Percentiles rank a stretch among this genome's conserved stretches.
Conservation (phyloP, 2,113 vertebrate species). For the Oreocharis arfaki region DNA sequence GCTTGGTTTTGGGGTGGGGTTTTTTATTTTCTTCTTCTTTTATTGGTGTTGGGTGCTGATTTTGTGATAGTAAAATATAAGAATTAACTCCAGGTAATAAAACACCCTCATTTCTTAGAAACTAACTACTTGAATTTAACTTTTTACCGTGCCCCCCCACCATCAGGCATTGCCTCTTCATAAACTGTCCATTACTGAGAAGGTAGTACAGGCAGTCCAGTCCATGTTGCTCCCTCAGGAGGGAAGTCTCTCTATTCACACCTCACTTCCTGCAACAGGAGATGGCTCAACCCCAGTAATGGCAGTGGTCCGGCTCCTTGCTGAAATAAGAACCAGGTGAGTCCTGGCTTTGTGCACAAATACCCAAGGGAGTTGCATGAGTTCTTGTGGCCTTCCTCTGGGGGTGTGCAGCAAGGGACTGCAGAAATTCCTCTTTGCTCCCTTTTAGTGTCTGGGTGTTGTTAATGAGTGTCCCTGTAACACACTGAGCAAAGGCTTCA, state of each 20-base stretch:
- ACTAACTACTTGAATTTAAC: conserved; percentile 77
- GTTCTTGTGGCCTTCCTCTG: background rate
- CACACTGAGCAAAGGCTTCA: background rate
- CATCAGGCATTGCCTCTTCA: conserved; percentile 93
- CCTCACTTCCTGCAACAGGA: conserved; percentile 94
- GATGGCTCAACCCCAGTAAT: conserved; percentile 96
- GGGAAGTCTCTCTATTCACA: conserved; percentile 98
- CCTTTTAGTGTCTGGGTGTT: background rate
- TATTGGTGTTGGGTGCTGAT: conserved; percentile 1
- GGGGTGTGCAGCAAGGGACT: background rate
- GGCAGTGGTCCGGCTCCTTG: conserved; percentile 94
- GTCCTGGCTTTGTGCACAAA: background rate
- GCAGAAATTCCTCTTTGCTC: background rate
- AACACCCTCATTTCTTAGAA: conserved; percentile 71
- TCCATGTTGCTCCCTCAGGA: conserved; percentile 99
- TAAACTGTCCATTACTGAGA: conserved; percentile 98
- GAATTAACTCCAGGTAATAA: conserved; percentile 71
- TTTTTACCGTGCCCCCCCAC: conserved; percentile 69
- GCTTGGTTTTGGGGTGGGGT: background rate
- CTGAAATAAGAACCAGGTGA: conserved; percentile 97
- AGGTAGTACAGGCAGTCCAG: conserved; percentile 98
- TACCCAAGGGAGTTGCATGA: background rate
- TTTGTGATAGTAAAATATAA: conserved; percentile 47
- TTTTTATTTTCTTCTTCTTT: background rate
- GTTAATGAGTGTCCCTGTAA: background rate